Base-by-base conservation (phyloP, 2,888 invertebrate genomes). In the Autographa gamma region DNA sequence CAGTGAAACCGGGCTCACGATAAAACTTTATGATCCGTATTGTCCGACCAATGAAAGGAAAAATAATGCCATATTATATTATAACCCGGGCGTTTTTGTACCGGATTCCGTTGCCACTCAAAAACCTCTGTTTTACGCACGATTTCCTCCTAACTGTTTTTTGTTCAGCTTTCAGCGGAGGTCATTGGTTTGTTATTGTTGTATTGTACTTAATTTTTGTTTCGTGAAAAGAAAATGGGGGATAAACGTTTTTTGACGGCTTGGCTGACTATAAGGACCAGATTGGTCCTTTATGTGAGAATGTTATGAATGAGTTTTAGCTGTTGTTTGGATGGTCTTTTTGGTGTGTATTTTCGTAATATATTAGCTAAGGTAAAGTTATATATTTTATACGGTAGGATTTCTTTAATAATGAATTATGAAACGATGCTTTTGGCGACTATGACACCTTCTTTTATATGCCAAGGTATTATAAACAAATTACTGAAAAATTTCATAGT, bases 21-120 rank as follows among this genome's bases (percentile, higher is more conserved):
- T 91, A 91, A 92, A 92, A 92, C 82, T 92, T 92, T 92, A 91
- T 90, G 91, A 86, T 79, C 86, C 90, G 87, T 90, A 91, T 92
- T 91, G 91, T 92, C 90, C 90, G 85, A 82, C 81, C 89, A 89
- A 88, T 89, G 89, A 87, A 86, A 88, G 88, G 88, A 90, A 90
- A 90, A 89, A 90, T 91, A 91, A 91, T 89, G 83, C 83, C 80
- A 75, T 88, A 86, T 88, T 85, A 88, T 82, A 84, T 88, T 69
- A 85, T 83, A 81, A 80, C 75, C 72, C 69, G 63, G 77, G 75
- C 68, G 73, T 73, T 83, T 79, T 74, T 77, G 69, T 66, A 38
- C 69, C 73, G 77, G 75, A 75, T 74, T 81, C 76, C 74, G 72
- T 54, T 68, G 56, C 72, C 79, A 76, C 78, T 84, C 66, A 61